Evolutionary conservation across 2,888 invertebrate genomes (phyloP).

Genomic region (Apeira syringaria): DNA sequence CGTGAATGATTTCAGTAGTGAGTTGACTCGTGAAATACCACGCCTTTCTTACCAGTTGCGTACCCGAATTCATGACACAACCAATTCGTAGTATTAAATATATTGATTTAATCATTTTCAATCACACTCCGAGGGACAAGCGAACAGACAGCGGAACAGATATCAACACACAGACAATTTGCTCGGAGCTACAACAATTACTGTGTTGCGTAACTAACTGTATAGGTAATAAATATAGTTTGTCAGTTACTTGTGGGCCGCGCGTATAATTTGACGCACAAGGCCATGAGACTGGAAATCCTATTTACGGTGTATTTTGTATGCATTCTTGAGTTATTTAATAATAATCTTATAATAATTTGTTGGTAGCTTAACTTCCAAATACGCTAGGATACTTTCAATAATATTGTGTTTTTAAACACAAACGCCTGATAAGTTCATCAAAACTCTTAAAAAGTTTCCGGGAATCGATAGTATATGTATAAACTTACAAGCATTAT

Average conservation of each 20-base stretch:
- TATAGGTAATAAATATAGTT: constrained; percentile 1
- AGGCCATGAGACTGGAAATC: constrained; percentile 37
- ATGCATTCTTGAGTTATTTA: neutral
- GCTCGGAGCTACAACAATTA: constrained; percentile 25
- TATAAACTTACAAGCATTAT: too few species aligned
- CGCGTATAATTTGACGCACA: constrained; percentile 39
- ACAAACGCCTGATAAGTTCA: too few species aligned
- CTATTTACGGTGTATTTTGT: constrained; percentile 8
- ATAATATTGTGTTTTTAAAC: too few species aligned
- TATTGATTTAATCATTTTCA: constrained; percentile 25
- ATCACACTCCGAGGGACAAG: constrained; percentile 21
- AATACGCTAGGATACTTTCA: too few species aligned
- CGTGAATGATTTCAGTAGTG: too few species aligned
- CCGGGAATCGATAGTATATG: too few species aligned
- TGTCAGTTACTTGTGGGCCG: constrained; percentile 36
- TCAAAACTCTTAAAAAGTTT: too few species aligned
- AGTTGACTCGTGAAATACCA: too few species aligned
- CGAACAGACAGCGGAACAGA: constrained; percentile 22
- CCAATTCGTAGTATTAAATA: neutral
- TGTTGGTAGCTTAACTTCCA: neutral
- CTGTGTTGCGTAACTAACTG: constrained; percentile 12
- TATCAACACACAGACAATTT: constrained; percentile 19
- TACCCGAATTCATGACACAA: neutral
- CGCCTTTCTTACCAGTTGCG: neutral
- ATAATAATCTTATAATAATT: too few species aligned